Percentiles rank a stretch among this genome's conserved stretches.
phyloP scores from a whole-genome alignment of 2,113 vertebrate genomes.

The Pelecanoides urinatrix region DNA sequence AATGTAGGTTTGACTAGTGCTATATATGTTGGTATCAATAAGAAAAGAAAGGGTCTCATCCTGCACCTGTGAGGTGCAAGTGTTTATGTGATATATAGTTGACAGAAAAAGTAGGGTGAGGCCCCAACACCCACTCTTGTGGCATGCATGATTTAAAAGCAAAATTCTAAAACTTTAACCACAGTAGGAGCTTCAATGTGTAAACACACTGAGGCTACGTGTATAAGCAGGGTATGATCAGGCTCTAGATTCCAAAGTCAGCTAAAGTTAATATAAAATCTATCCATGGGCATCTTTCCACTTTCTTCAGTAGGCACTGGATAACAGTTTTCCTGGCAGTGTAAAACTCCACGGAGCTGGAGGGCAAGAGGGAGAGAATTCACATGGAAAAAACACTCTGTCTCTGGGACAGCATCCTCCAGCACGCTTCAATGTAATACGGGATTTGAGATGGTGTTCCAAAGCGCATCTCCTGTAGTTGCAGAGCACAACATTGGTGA shows the following conservation, averaged over 20 bases:
- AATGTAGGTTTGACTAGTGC: background rate
- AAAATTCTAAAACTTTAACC: background rate
- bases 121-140: background rate
- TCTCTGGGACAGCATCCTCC: background rate
- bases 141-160: background rate
- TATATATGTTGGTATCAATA: background rate
- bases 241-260: background rate
- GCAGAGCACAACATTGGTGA: background rate
- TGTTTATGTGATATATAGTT: background rate
- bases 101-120: background rate
- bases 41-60: background rate
- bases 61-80: background rate
- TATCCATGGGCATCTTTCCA: background rate
- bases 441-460: background rate
- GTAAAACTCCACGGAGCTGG: background rate
- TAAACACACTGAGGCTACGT: fast-evolving
- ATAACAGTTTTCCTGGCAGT: background rate
- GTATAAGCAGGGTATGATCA: background rate
- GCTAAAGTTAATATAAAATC: background rate
- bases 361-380: background rate
- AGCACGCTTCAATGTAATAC: background rate
- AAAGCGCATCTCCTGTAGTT: background rate
- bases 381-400: background rate
- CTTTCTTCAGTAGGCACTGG: background rate
- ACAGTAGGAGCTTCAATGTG: background rate